These are phyloP conservation scores for Neomonachus schauinslandi DNA, from an alignment of 2,113 vertebrate species.

Conservation along the genomic window DNA sequence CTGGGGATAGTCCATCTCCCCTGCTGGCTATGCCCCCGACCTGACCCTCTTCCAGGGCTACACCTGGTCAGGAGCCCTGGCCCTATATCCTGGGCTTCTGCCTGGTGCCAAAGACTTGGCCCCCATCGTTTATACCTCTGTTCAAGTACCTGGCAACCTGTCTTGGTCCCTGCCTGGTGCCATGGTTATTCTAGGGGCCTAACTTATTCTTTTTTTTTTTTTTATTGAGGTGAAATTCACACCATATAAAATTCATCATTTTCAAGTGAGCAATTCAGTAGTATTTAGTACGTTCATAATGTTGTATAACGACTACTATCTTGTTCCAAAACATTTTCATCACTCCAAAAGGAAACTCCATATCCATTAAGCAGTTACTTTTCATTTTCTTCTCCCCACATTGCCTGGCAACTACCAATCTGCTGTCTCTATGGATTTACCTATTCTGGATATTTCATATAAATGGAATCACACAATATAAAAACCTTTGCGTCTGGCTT, in stretches of 20 bases:
- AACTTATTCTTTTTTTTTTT: neutral
- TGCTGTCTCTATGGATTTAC: neutral
- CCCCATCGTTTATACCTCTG: neutral
- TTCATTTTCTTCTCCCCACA: neutral
- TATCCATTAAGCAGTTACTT: neutral
- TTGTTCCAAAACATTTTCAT: neutral
- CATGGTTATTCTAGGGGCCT: neutral
- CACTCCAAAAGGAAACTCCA: neutral
- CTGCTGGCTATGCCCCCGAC: neutral
- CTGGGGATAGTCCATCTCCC: neutral
- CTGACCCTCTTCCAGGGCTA: neutral
- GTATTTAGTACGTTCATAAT: neutral
- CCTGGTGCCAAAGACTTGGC: neutral
- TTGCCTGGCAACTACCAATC: neutral
- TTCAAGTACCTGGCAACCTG: neutral
- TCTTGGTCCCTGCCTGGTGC: neutral
- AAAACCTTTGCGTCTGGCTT: neutral
- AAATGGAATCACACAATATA: neutral
- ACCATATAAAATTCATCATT: neutral
- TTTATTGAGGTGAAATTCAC: neutral
- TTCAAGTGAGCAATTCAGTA: neutral
- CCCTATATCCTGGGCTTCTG: too few relatives aligned
- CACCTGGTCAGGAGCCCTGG: neutral
- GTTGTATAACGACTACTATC: neutral
- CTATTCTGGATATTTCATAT: neutral